Base-by-base conservation (phyloP, 2,888 invertebrate genomes). In the Cyclophora punctaria region DNA sequence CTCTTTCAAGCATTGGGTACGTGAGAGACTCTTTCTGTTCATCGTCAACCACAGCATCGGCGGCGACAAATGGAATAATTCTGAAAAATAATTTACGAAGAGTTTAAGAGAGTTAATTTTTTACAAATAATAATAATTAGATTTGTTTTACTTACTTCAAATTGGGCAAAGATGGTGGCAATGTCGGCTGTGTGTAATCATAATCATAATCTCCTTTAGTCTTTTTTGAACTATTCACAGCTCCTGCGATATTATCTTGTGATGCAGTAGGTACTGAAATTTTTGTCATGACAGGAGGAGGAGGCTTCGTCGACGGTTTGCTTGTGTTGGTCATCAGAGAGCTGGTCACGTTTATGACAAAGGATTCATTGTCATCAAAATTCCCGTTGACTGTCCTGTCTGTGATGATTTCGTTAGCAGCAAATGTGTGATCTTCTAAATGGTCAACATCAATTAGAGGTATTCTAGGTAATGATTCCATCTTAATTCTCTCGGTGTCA, bases 31-130 rank as follows among this genome's bases (percentile, higher is more conserved):
- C 78, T 59, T 89, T 86, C 1, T 73, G 62, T 48, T 89, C 89
- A 55, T 91, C 89, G 56, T 92, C 90, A 20, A 93, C 89, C 7
- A 96, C 91, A 2, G 96, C 96, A 72, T 96, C 96, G 3, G 95
- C 94, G 37, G 95, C 95, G 55, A 96, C 92, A 75, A 96, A 96
- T 4, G 96, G 95, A 64, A 96, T 96, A 48, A 96, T 96, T 73
- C 95, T 95, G 80, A 46, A 89, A 4, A 45, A n/a, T 48, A 40
- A 37, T 37, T 37, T 1, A 2, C 20, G 5, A 6, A 47, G 35
- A 48, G 42, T 3, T 44, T 20, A 40, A 44, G 20, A 20, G 20
- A 20, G 20, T 20, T 20, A 20, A 20, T 20, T 20, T 43, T 49
- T 44, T 45, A 44, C 7, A 35, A 34, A 1, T 34, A 48, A 34